Percentiles rank a stretch among this genome's conserved stretches.
These are phyloP conservation scores for Bufotes viridis DNA, from an alignment of 2,797 vertebrate genomes.

Conservation along the genomic window DNA sequence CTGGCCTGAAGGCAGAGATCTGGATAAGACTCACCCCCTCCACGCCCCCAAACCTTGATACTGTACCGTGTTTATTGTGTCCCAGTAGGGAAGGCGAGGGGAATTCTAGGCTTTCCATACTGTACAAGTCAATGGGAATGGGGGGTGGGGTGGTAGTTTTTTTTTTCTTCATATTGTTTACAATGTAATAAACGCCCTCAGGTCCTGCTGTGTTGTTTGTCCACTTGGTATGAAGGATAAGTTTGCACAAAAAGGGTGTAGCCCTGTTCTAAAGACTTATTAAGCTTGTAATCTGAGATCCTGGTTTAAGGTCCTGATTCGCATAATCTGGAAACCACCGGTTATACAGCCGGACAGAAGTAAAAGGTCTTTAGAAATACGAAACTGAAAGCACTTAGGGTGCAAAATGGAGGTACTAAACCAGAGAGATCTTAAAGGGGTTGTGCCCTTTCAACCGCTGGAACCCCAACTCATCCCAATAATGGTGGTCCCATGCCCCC, in stretches of 20 bases:
- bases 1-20: neutral
- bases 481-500: too few species aligned
- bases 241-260: conserved; percentile 44
- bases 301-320: neutral
- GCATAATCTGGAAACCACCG: neutral
- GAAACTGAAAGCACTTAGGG: neutral
- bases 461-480: too few species aligned
- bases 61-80: too few species aligned
- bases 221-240: neutral
- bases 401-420: too few species aligned
- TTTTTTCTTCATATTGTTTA: neutral
- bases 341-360: neutral
- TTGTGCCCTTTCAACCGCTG: too few species aligned
- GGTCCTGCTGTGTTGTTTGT: neutral
- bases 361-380: neutral
- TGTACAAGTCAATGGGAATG: neutral
- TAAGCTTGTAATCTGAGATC: neutral
- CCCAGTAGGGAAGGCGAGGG: neutral
- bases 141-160: neutral
- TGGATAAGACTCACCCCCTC: neutral
- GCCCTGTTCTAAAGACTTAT: neutral
- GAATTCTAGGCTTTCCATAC: neutral
- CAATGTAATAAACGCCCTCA: neutral
- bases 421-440: too few species aligned
- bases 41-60: neutral